Percentiles rank a stretch among this genome's conserved stretches.
Evolutionary conservation across 2,797 vertebrate genomes (phyloP).

Genomic region (Lagodon rhomboides): DNA sequence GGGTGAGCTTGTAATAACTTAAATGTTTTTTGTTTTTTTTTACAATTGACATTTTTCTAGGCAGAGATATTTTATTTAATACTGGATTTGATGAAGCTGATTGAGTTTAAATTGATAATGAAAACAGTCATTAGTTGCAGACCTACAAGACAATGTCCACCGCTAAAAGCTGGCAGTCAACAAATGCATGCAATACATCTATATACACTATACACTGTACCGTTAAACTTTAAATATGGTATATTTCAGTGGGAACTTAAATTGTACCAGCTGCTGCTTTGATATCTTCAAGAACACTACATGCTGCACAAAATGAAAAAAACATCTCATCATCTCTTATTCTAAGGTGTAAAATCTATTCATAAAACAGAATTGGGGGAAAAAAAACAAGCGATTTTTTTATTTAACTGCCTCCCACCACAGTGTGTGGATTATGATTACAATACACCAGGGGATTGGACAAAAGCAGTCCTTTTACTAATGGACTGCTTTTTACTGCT

Average conservation of each 20-base stretch:
- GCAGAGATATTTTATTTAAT: too few species aligned
- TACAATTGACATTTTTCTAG: too few species aligned
- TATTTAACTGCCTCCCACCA: not conserved
- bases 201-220: too few species aligned
- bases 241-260: not conserved
- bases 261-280: not conserved
- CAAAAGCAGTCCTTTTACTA: slow-evolving; percentile 46
- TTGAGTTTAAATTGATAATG: not conserved
- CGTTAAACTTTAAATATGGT: too few species aligned
- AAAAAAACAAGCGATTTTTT: not conserved
- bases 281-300: too few species aligned
- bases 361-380: not conserved
- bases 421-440: slow-evolving; percentile 23
- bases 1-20: not conserved
- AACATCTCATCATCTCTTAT: not conserved
- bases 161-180: not conserved
- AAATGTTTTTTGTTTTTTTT: not conserved
- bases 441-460: slow-evolving; percentile 35
- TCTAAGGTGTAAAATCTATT: not conserved
- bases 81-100: too few species aligned
- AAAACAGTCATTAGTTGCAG: not conserved
- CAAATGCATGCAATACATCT: not conserved
- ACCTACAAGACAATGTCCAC: not conserved
- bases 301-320: not conserved
- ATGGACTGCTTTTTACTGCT: slow-evolving; percentile 59